Evolutionary conservation across 2,113 vertebrate genomes (phyloP), one percentile per base, ranked within the genome.

Genomic region (Corythoichthys haematopterus): DNA sequence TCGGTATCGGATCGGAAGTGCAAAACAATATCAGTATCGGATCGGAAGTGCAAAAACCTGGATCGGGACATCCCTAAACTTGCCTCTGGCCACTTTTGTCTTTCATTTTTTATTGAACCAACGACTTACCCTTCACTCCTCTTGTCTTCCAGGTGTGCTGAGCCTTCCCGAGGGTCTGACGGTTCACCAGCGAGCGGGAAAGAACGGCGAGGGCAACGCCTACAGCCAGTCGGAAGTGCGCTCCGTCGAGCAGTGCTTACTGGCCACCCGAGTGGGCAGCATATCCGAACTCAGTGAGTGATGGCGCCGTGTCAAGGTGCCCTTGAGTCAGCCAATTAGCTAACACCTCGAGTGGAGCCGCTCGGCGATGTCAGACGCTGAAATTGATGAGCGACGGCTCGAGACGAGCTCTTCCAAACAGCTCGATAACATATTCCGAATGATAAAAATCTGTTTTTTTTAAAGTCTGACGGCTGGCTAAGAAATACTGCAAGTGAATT

Each of bases 261-360:
- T 99, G 83, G 95, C 97, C 82, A 98, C 96, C 0, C 93, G 95
- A 0, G 97, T 99, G 83, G 97, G 97, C 79, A 98, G 96, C 91
- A 95, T 99, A 58, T 90, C 96, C 0, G 97, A 99, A 67, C 95
- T 99, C 89, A 98, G 97, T 99, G 88, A 99, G 97, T 85, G 1
- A 6, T 64, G 57, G 20, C 53, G 20, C 20, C 20, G 20, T 28
- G 20, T 59, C 43, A 48, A 3, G 28, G 3, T 69, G 10, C 15
- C 70, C 68, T 73, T 61, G 45, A 71, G 57, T 53, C 45, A 64
- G 50, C 10, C 36, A 28, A 48, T 70, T 38, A 16, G 6, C 3
- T 1, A 33, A 28, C 33, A 20, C 6, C 38, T 53, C 1, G 1
- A 43, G n/a, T 70, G 37, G 20, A 70, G 59, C 50, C 3, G 2